These are phyloP conservation scores for Nothobranchius kuhntae DNA, from an alignment of 2,113 vertebrate genomes.

Conservation along the genomic window DNA sequence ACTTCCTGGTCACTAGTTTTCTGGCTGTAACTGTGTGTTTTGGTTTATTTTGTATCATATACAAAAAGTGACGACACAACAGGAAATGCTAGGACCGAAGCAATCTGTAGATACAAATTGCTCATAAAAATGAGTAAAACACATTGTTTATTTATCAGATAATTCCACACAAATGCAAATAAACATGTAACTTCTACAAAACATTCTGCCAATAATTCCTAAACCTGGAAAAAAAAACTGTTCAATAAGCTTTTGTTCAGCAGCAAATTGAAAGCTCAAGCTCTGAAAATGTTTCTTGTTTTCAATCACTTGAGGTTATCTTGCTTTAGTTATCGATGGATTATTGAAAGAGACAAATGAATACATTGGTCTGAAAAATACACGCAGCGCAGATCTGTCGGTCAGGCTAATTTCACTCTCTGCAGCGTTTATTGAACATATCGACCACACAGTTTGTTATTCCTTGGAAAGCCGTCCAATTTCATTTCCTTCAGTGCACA, in stretches of 20 bases:
- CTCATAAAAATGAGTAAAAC: background rate
- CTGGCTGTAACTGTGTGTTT: no score
- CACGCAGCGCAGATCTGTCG: constrained; percentile 28
- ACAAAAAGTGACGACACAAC: background rate
- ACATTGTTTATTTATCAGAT: background rate
- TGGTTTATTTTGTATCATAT: no score
- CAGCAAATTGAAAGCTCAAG: constrained; percentile 17
- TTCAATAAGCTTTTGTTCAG: constrained; percentile 36
- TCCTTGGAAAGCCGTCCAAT: constrained; percentile 43
- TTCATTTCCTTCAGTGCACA: constrained; percentile 44
- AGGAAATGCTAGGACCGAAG: background rate
- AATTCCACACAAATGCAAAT: background rate
- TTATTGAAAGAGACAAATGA: constrained; percentile 60
- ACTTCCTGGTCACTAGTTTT: no score
- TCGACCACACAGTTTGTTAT: constrained; percentile 47
- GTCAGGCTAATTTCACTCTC: constrained; percentile 44
- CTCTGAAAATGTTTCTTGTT: constrained; percentile 41
- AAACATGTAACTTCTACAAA: background rate
- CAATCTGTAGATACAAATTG: background rate
- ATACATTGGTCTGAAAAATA: constrained; percentile 12
- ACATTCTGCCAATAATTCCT: constrained; percentile 13
- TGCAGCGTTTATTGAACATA: constrained; percentile 64
- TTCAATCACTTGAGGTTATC: constrained; percentile 39
- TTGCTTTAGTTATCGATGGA: constrained; percentile 40
- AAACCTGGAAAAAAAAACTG: constrained; percentile 26